Conservation (phyloP, 2,797 vertebrate genomes). For the Nannoperca australis region DNA sequence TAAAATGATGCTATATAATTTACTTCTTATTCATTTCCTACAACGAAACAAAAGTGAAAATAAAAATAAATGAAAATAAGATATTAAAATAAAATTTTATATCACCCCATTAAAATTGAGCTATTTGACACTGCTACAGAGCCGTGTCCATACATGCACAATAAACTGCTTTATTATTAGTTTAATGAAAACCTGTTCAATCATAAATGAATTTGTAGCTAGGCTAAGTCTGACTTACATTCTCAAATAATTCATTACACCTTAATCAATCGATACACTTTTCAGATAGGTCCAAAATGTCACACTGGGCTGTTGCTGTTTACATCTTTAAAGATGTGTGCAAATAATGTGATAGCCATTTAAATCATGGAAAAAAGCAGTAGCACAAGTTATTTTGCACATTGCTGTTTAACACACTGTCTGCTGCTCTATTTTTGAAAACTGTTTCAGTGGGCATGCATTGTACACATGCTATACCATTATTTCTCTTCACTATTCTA, state of each 20-base stretch:
- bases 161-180: too few relatives aligned
- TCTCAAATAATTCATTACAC: neutral
- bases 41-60: too few relatives aligned
- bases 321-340: neutral
- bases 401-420: neutral
- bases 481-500: neutral
- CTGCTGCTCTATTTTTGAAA: neutral
- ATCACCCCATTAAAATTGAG: too few relatives aligned
- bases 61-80: too few relatives aligned
- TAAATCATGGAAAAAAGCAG: neutral
- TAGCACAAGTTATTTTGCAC: neutral
- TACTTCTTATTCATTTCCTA: too few relatives aligned
- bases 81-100: too few relatives aligned
- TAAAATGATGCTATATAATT: too few relatives aligned
- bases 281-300: neutral
- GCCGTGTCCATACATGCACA: too few relatives aligned
- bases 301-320: neutral
- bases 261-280: neutral
- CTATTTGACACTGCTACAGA: too few relatives aligned
- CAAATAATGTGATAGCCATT: neutral
- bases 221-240: neutral
- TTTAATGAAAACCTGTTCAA: neutral
- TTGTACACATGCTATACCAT: neutral
- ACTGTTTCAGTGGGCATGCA: neutral
- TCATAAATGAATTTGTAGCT: neutral